These are phyloP conservation scores for Leucoma salicis DNA, from an alignment of 2,888 invertebrate species.

Conservation along the genomic window DNA sequence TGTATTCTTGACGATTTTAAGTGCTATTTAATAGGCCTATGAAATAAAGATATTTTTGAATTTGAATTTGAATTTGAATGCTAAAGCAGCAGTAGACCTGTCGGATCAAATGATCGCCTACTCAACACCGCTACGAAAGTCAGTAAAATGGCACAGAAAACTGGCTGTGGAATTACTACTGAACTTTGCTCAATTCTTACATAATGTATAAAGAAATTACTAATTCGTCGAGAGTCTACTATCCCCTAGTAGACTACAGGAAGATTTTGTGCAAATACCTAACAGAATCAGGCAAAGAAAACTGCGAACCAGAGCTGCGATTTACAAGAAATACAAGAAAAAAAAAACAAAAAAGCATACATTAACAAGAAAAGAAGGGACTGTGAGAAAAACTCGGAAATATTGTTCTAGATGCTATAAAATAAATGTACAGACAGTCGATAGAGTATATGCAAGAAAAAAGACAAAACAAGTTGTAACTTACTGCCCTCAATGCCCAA, in stretches of 20 bases:
- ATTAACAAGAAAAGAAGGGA: slow-evolving; percentile 5
- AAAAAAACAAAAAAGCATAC: slow-evolving; percentile 9
- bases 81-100: slow-evolving; percentile 40
- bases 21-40: too few relatives aligned
- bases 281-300: neutral
- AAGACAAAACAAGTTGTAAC: too few relatives aligned
- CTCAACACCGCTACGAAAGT: slow-evolving; percentile 36
- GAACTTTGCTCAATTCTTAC: slow-evolving; percentile 9
- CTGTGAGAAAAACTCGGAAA: slow-evolving; percentile 2
- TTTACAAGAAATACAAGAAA: slow-evolving; percentile 4
- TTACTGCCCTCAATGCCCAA: too few relatives aligned
- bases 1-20: too few relatives aligned
- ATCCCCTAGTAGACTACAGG: slow-evolving; percentile 6
- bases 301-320: slow-evolving; percentile 1
- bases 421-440: slow-evolving; percentile 4
- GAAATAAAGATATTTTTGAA: too few relatives aligned
- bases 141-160: slow-evolving; percentile 47
- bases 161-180: slow-evolving; percentile 19
- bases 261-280: slow-evolving; percentile 1
- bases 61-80: too few relatives aligned
- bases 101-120: slow-evolving; percentile 41
- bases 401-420: slow-evolving; percentile 6
- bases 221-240: slow-evolving; percentile 7
- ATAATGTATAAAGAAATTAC: slow-evolving; percentile 4
- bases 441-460: too few relatives aligned